A percentile compares a stretch with the other conserved stretches of the same genome.
Conservation (phyloP, 2,113 vertebrate species). For the Cyanocitta stelleri region DNA sequence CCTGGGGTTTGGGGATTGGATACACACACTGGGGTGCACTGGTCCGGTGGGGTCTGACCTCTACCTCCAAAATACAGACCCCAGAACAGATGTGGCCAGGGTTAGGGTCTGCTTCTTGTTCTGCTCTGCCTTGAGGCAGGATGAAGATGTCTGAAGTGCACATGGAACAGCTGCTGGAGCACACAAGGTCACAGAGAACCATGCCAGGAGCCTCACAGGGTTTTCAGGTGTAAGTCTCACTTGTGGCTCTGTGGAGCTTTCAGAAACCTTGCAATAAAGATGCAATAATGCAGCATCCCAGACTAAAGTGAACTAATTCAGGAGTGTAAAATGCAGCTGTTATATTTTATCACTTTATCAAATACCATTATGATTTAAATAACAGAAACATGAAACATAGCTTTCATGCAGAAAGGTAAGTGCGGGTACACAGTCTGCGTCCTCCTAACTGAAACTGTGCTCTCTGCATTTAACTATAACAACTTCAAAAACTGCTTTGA, state of each 20-base stretch:
- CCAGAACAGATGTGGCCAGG: not conserved
- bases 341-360: not conserved
- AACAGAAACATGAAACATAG: not conserved
- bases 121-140: not conserved
- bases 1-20: accelerated
- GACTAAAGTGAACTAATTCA: not conserved
- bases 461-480: not conserved
- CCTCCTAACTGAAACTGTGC: not conserved
- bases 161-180: not conserved
- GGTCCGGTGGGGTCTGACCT: not conserved
- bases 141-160: accelerated
- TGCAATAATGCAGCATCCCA: not conserved
- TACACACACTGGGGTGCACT: accelerated
- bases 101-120: not conserved
- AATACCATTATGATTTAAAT: not conserved
- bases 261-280: not conserved
- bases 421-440: not conserved
- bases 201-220: not conserved
- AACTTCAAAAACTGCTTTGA: not conserved
- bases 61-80: not conserved
- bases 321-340: not conserved
- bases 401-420: not conserved
- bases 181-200: not conserved
- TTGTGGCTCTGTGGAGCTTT: not conserved
- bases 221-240: accelerated